Percentiles rank a stretch among this genome's conserved stretches.
Conservation (phyloP, 2,888 invertebrate genomes). For the Apodemia duryi region DNA sequence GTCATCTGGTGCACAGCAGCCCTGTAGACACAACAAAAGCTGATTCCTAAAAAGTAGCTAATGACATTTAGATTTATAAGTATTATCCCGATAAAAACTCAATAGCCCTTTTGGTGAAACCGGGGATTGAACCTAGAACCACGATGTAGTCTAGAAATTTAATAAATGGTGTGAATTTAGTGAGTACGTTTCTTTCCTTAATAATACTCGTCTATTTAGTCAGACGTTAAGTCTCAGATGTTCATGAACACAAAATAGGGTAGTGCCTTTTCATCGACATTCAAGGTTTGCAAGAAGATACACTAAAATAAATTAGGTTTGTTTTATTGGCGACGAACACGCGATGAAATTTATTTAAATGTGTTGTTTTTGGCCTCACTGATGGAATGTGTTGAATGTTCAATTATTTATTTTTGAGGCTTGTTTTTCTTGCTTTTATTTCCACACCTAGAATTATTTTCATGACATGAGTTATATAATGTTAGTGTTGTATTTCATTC, state of each 20-base stretch:
- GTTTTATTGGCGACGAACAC: constrained; percentile 4
- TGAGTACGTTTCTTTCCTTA: no score
- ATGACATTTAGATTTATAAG: no score
- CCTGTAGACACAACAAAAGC: no score
- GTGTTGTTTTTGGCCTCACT: constrained; percentile 2
- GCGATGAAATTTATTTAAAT: constrained; percentile 12
- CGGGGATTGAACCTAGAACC: no score
- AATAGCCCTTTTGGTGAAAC: no score
- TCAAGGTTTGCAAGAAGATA: neutral
- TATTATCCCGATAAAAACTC: no score
- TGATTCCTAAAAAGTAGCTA: no score
- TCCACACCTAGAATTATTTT: neutral
- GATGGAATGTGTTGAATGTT: constrained; percentile 2
- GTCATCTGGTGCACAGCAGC: no score
- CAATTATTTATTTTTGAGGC: constrained; percentile 1
- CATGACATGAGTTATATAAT: neutral
- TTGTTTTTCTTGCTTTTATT: neutral
- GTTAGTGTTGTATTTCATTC: neutral
- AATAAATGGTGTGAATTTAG: no score
- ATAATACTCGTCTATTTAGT: neutral
- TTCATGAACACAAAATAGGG: constrained; percentile 1
- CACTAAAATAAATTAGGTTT: constrained; percentile 10
- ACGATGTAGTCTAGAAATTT: no score
- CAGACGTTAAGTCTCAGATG: neutral
- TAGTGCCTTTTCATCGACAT: neutral